Evolutionary conservation across 2,113 vertebrate genomes (phyloP), one percentile per base, ranked within the genome.

Genomic region (Sitta europaea): DNA sequence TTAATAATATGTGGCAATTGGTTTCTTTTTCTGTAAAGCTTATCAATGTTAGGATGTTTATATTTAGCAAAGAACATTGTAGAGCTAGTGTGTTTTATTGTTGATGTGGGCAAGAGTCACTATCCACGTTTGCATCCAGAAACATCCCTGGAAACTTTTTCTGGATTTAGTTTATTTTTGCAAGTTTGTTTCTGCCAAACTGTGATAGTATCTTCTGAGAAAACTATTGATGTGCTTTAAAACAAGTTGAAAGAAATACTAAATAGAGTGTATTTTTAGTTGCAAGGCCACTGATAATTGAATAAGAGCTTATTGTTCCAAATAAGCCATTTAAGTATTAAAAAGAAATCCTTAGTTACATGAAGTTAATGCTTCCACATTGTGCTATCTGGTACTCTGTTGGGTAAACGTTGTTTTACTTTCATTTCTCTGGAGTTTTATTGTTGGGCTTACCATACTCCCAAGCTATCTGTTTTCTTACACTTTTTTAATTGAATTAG

Each of bases 121-220:
- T 86, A 50, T 84, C 40, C 71, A 54, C 27, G 36, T 92, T 92
- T 83, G 54, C 86, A 94, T 97, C 92, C 94, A 94, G 89, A 96
- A 88, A 38, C 14, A 38, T 45, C 88, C 62, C 86, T 97, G 94
- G 86, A 96, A 96, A 89, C 58, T 83, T 92, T 92, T 92, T 95
- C 90, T 92, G 74, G n/a, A 63, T 61, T 86, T 85, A 85, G 55
- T 96, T 97, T 97, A 72, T 96, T 96, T 98, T 96, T 95, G 95
- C 76, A 95, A 93, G 80, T 31, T 11, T 62, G 42, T 94, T 97
- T 97, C 97, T 96, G 93, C 86, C 96, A 96, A 96, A 94, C 72
- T 61, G 24, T 86, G 95, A 96, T 95, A 47, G 25, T 94, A 96
- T 98, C 96, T 97, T 94, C 94, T 97, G 93, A 96, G 97, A 97